Evolutionary conservation across 2,113 vertebrate species (phyloP), one percentile per base, ranked within the genome.

Genomic region (Engystomops pustulosus): DNA sequence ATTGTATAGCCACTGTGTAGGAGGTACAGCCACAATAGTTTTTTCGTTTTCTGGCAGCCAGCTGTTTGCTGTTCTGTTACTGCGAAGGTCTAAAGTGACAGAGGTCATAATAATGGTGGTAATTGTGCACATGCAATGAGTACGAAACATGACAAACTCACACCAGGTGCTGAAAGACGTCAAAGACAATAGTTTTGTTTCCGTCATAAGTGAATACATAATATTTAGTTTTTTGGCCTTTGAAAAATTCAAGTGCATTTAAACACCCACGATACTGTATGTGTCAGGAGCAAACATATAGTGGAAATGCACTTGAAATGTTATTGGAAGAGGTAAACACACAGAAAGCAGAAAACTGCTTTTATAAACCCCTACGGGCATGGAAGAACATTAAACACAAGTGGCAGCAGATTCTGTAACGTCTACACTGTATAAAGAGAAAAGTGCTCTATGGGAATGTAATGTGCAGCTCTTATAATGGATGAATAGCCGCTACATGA

Each of bases 81-180:
- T 30, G 15, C 32, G 80, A 53, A 45, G 3, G 68, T 32, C 36
- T 74, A n/a, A 41, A 82, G 53, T 72, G 51, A 82, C 47, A 82
- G 51, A 45, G 80, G 80, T 72, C 80, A 82, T 32, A 44, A 53
- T 74, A 71, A 70, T 82, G 71, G 51, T 72, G 41, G 32, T 70
- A 81, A 70, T 81, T 70, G 25, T 51, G 41, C 65, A 67, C 53
- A 70, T 38, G 23, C 49, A 71, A 70, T 12, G 25, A 60, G 44
- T 82, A 72, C 45, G 36, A 74, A 72, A 82, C 49, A 82, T 82
- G 68, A 82, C 49, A 71, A 72, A 82, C 68, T 44, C 45, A 23
- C 25, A 72, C 34, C 51, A 25, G 51, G 80, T 82, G 80, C 49
- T n/a, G 69, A 72, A 32, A 82, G 51, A 72, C 32, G 32, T 60